Base-by-base conservation (phyloP, 2,888 invertebrate species). In the Netelia inedita region DNA sequence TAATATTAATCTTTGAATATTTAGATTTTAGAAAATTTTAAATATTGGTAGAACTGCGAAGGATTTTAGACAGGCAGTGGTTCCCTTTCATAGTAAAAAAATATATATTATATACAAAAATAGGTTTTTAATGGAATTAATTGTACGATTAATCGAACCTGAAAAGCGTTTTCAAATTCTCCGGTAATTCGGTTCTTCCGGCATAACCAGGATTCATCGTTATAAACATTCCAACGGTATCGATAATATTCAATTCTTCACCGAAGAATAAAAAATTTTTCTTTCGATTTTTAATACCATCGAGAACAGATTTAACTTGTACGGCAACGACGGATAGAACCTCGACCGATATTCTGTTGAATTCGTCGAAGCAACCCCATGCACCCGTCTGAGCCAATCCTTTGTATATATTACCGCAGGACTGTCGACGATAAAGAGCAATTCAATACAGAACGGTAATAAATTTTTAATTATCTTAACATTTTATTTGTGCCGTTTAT, bases 191-290 rank as follows among this genome's bases (percentile, higher is more conserved):
- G 0, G 98, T 97, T 87, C 98, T 95, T 0, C 98, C 98, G 1
- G 98, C 98, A 92, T 98, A 98, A 19, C 98, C 98, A 0, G 98
- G 98, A 94, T 98, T 98, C 98, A 98, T 98, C 0, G 98, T 98
- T 82, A 99, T 98, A 91, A 98, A 99, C 94, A 98, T 96, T 1
- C 98, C 98, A 55, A 97, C 96, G 0, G 98, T 97, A 0, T 96
- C 94, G 68, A 97, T 95, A 14, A 98, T 94, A 28, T 94, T 93
- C 76, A 98, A 97, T 76, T 95, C 95, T 90, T 98, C 97, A 0
- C 98, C 98, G 94, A 98, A 95, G 93, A 99, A 98, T 89, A 96
- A 96, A 90, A 98, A 98, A 85, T 95, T 95, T 82, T 95, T 94
- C 93, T 97, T 98, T 90, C 97, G 97, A 61, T 95, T 95, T 93